phyloP scores from a whole-genome alignment of 2,888 invertebrate genomes.

The Herminia tarsipennalis region DNA sequence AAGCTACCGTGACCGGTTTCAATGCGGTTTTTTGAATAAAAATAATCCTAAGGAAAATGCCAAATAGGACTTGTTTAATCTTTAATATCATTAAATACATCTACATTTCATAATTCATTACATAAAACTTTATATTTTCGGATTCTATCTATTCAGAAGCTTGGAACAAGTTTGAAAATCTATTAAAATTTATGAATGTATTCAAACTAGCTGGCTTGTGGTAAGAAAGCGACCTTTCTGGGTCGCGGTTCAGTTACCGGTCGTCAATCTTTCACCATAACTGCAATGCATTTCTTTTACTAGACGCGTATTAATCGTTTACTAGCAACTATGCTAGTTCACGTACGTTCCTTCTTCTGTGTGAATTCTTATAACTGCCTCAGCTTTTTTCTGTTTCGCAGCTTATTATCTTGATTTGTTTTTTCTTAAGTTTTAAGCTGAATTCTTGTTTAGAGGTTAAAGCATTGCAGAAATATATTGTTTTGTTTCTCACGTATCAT shows the following conservation, averaged over 20 bases:
- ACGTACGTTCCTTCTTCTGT: too few relatives aligned
- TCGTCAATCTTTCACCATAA: conserved; percentile 48
- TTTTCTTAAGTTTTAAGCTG: too few relatives aligned
- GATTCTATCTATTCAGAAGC: conserved; percentile 18
- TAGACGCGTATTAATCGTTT: conserved; percentile 15
- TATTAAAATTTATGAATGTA: conserved; percentile 34
- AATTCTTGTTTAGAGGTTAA: too few relatives aligned
- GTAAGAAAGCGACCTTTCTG: conserved; percentile 59
- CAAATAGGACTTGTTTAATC: too few relatives aligned
- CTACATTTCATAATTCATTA: conserved; percentile 34
- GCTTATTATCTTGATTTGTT: too few relatives aligned
- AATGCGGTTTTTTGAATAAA: too few relatives aligned
- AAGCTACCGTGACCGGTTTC: too few relatives aligned
- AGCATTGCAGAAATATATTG: conserved; percentile 1
- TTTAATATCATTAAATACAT: too few relatives aligned
- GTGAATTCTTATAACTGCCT: too few relatives aligned
- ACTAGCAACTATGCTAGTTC: too few relatives aligned
- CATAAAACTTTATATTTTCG: conserved; percentile 32
- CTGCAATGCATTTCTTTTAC: conserved; percentile 41
- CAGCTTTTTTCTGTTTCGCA: too few relatives aligned
- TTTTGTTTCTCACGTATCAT: conserved; percentile 34
- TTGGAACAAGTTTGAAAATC: conserved; percentile 21
- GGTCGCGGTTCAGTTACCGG: conserved; percentile 50
- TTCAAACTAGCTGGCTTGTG: conserved; percentile 23
- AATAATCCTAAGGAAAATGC: too few relatives aligned